Conservation (phyloP, 1,140 invertebrate genomes). For the Berghia stephanieae region DNA sequence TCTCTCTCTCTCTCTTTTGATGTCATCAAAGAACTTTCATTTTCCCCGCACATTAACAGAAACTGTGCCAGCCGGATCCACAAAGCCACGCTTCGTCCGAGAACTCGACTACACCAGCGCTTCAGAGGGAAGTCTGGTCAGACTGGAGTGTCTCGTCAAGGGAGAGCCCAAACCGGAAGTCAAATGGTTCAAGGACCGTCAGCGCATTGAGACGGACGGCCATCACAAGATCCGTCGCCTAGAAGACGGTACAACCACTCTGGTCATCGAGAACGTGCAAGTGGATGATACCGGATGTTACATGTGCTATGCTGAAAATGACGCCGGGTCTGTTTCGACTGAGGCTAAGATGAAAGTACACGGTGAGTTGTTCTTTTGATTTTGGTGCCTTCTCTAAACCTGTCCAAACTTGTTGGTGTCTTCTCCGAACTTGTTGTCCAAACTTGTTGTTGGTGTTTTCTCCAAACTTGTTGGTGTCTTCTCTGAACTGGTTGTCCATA, state of each 20-base stretch:
- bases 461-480: background rate
- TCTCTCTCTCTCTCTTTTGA: too few species aligned
- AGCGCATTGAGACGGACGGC: constrained; percentile 50
- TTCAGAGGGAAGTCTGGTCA: constrained; percentile 52
- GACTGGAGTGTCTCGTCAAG: constrained; percentile 57
- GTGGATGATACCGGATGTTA: constrained; percentile 96
- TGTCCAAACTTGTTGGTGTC: too few species aligned
- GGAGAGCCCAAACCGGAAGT: constrained; percentile 56
- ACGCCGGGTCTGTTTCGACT: constrained; percentile 75
- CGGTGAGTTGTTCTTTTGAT: constrained; percentile 40
- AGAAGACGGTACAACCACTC: constrained; percentile 42
- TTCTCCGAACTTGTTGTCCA: background rate
- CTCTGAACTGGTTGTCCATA: background rate
- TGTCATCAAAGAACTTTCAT: too few species aligned
- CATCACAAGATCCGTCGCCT: constrained; percentile 50
- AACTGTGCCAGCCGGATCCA: constrained; percentile 49
- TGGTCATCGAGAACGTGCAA: constrained; percentile 54
- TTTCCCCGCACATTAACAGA: too few species aligned
- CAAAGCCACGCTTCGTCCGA: constrained; percentile 54
- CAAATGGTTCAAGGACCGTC: constrained; percentile 63
- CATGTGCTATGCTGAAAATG: constrained; percentile 97
- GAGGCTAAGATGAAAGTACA: constrained; percentile 59
- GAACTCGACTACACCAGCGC: constrained; percentile 56
- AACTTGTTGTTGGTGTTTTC: background rate
- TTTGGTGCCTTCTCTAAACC: too few species aligned